A percentile compares a stretch with the other conserved stretches of the same genome.
Conservation (phyloP, 2,888 invertebrate species). For the Dimorphilus gyrociliatus region DNA sequence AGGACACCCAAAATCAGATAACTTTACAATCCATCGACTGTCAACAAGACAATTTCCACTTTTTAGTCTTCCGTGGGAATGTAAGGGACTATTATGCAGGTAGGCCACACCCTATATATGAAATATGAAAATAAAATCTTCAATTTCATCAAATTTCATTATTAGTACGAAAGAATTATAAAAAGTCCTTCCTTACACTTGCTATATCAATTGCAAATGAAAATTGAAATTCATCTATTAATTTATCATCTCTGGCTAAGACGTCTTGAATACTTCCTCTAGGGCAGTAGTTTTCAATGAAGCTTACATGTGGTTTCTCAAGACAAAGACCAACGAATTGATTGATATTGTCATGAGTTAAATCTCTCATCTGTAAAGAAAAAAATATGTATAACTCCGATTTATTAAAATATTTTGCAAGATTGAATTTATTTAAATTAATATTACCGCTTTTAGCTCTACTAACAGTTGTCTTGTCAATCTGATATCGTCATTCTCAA, state of each 20-base stretch:
- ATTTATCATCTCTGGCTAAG: no score
- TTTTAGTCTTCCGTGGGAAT: constrained; percentile 25
- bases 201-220: no score
- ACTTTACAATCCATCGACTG: constrained; percentile 26
- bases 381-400: constrained; percentile 1
- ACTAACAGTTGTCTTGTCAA: constrained; percentile 2
- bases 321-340: constrained; percentile 67
- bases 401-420: background rate
- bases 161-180: no score
- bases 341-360: constrained; percentile 67
- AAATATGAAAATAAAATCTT: background rate
- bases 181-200: no score
- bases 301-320: constrained; percentile 56
- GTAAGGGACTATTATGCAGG: constrained; percentile 26
- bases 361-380: constrained; percentile 54
- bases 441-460: constrained; percentile 4
- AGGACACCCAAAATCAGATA: constrained; percentile 25
- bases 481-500: background rate
- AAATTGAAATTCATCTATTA: no score
- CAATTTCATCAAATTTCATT: constrained; percentile 1
- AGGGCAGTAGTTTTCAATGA: constrained; percentile 63
- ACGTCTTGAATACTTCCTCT: constrained; percentile 50
- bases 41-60: constrained; percentile 27
- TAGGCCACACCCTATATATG: constrained; percentile 24
- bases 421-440: background rate